Percentiles rank a stretch among this genome's conserved stretches.
Evolutionary conservation across 2,888 invertebrate genomes (phyloP).

Genomic region (Nebria brevicollis): DNA sequence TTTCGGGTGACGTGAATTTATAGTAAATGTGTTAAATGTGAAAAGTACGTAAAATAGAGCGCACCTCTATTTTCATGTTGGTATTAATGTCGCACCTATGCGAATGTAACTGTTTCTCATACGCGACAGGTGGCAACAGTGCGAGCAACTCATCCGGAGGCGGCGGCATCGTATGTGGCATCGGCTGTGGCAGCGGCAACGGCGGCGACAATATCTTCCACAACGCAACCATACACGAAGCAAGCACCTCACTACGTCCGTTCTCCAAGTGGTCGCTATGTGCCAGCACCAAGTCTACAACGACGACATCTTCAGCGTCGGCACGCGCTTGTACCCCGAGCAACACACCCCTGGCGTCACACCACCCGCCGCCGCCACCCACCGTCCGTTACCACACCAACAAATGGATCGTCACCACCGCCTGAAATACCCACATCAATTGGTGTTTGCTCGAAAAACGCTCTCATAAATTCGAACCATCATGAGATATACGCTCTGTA

Average conservation of each 20-base stretch:
- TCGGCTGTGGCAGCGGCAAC: neutral
- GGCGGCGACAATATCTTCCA: neutral
- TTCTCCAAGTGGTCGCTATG: constrained; percentile 59
- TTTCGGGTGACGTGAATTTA: neutral
- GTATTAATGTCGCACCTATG: neutral
- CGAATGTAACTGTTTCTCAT: constrained; percentile 32
- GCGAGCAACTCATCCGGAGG: constrained; percentile 61
- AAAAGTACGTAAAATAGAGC: too few species aligned
- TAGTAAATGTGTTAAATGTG: neutral
- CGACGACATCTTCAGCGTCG: constrained; percentile 12
- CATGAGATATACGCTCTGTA: too few species aligned
- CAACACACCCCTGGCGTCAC: neutral
- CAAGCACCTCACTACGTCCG: constrained; percentile 59
- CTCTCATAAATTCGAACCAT: too few species aligned
- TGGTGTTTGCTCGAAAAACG: too few species aligned
- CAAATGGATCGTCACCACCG: constrained; percentile 60
- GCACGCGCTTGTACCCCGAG: constrained; percentile 13
- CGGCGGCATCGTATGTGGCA: neutral
- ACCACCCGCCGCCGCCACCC: constrained; percentile 21
- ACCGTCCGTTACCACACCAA: constrained; percentile 40
- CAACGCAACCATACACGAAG: constrained; percentile 49
- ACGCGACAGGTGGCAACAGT: constrained; percentile 57
- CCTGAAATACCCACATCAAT: constrained; percentile 53
- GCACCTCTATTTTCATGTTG: neutral
- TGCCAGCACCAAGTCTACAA: constrained; percentile 54